Base-by-base conservation (phyloP, 37 sponge, comb jelly and placozoan species). In the Mnemiopsis leidyi region DNA sequence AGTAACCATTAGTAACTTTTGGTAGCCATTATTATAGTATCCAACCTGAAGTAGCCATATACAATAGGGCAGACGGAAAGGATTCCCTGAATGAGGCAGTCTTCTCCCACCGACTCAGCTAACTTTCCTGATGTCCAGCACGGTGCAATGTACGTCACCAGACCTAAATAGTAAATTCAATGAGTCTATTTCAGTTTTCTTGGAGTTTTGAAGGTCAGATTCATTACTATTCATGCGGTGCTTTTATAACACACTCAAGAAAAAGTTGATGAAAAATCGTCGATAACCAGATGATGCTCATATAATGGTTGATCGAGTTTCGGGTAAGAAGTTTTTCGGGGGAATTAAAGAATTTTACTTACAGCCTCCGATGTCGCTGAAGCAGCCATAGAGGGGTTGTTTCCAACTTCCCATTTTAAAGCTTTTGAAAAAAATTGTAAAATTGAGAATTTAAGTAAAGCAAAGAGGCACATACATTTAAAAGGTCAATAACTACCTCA, bases 291-390 rank as follows among this genome's bases (percentile, higher is more conserved):
- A 61, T 61, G 68, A 61, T 61, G 68, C 18, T 67, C 7, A 35
- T 82, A 36, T 82, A 82, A 23, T 31, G n/a, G 26, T 73, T n/a
- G 76, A 25, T 25, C 25, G 16, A 25, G 9, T 73, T 9, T 73
- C 26, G 9, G 9, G 21, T 34, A 36, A 31, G 38, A 82, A 29
- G 3, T 23, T 23, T 82, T 32, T 31, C 82, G 5, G 7, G 38
- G 2, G 36, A 82, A 9, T 23, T 13, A 21, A 79, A 71, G 23
- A 23, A 71, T 3, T 26, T 13, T 77, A 40, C 90, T 85, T 39
- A 85, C 90, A 85, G 5, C 48, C 90, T 1, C 90, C 90, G 3
- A 85, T 85, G 48, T 85, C 90, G 48, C 36, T 40, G 30, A 85
- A 85, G 36, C 90, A 85, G 0, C 90, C 90, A 39, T 61, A 85